Percentiles rank a stretch among this genome's conserved stretches.
Conservation (phyloP, 2,888 invertebrate species). For the Oscheius sp. region DNA sequence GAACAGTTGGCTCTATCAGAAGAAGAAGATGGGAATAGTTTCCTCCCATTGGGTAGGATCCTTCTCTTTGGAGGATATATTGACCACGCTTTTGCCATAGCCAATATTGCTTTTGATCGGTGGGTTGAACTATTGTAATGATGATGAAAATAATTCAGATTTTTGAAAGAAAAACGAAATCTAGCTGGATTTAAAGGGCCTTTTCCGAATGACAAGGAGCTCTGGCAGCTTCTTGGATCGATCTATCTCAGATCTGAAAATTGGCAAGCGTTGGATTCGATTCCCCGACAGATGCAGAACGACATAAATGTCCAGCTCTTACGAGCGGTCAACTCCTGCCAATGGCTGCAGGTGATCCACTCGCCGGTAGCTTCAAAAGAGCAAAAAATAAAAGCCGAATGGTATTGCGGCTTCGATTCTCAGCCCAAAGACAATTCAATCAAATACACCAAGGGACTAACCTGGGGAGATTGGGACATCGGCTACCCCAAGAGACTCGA, state of each 20-base stretch:
- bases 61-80: not conserved
- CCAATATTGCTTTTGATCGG: slow-evolving; percentile 43
- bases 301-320: slow-evolving; percentile 12
- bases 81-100: slow-evolving; percentile 36
- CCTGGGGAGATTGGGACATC: not conserved
- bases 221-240: not conserved
- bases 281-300: slow-evolving; percentile 7
- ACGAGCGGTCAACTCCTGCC: not conserved
- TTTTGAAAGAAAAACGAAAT: slow-evolving; percentile 8
- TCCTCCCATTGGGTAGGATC: not conserved
- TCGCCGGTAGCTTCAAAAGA: not conserved
- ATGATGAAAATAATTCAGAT: not conserved
- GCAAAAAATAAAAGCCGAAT: not conserved
- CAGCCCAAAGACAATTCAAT: not conserved
- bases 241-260: slow-evolving; percentile 20
- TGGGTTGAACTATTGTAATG: not conserved
- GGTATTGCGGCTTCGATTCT: slow-evolving; percentile 6
- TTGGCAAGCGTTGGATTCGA: slow-evolving; percentile 15
- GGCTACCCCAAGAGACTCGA: slow-evolving; percentile 14
- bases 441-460: slow-evolving; percentile 3
- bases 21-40: not conserved
- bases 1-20: not conserved
- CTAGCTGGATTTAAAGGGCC: slow-evolving; percentile 7
- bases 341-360: slow-evolving; percentile 10
- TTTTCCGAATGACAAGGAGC: not conserved